Evolutionary conservation across 2,888 invertebrate genomes (phyloP).

Genomic region (Cremastobaeus sp.): DNA sequence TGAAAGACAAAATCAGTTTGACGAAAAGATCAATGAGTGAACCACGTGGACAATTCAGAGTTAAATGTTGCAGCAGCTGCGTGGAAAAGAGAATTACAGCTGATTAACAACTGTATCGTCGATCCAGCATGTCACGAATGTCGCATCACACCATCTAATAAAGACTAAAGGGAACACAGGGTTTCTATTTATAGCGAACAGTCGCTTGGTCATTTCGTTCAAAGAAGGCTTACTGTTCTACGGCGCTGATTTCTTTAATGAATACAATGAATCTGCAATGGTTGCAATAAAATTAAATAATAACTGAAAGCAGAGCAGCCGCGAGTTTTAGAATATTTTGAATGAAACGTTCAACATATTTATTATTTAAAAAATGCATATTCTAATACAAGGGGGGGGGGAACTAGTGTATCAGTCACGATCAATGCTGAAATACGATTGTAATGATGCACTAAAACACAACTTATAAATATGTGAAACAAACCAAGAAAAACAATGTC

Average conservation of each 20-base stretch:
- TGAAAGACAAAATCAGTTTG: no score
- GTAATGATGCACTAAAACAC: no score
- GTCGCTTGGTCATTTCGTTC: conserved; percentile 48
- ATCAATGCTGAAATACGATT: no score
- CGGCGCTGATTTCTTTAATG: conserved; percentile 44
- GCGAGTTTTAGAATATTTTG: no score
- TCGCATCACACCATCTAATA: conserved; percentile 45
- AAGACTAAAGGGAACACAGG: conserved; percentile 46
- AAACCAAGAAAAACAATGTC: no score
- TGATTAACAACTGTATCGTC: conserved; percentile 52
- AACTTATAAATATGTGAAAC: no score
- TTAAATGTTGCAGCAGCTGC: conserved; percentile 45
- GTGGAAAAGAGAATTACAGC: conserved; percentile 47
- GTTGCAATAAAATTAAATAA: conserved; percentile 40
- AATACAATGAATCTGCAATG: conserved; percentile 41
- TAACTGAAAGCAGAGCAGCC: conserved; percentile 16
- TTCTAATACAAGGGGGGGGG: no score
- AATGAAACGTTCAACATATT: no score
- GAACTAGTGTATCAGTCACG: no score
- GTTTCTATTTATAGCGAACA: conserved; percentile 49
- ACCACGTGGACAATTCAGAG: conserved; percentile 41
- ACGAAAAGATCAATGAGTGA: conserved; percentile 20
- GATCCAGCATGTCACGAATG: conserved; percentile 44
- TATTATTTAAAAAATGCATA: no score
- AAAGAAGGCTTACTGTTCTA: conserved; percentile 27